Conservation (phyloP, 2,113 vertebrate genomes). For the Empidonax traillii region DNA sequence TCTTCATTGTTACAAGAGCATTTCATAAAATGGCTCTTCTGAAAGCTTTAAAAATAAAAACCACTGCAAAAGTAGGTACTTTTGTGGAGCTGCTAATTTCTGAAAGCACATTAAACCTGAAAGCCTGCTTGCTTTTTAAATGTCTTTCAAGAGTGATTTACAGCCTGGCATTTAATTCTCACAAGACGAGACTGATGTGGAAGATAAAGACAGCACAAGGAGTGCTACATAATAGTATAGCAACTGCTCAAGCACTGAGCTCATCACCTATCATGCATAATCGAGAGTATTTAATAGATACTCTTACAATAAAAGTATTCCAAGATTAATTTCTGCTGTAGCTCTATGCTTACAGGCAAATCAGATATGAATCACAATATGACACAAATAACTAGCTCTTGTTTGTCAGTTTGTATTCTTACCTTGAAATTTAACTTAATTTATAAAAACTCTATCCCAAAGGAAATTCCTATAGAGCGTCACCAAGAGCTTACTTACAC, state of each 20-base stretch:
- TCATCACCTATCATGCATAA: background rate
- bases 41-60: background rate
- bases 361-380: background rate
- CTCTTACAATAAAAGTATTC: background rate
- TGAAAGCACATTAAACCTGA: background rate
- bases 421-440: background rate
- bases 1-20: background rate
- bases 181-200: background rate
- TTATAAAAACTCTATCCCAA: background rate
- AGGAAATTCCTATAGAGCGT: background rate
- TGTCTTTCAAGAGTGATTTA: slow-evolving; percentile 8
- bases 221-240: background rate
- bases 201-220: background rate
- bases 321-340: background rate
- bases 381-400: background rate
- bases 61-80: background rate
- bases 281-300: background rate
- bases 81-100: background rate
- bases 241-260: background rate
- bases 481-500: background rate
- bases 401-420: background rate
- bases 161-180: background rate
- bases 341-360: background rate
- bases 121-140: background rate
- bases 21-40: background rate